Evolutionary conservation across 2,113 vertebrate genomes (phyloP).

Genomic region (Mastomys natalensis): DNA sequence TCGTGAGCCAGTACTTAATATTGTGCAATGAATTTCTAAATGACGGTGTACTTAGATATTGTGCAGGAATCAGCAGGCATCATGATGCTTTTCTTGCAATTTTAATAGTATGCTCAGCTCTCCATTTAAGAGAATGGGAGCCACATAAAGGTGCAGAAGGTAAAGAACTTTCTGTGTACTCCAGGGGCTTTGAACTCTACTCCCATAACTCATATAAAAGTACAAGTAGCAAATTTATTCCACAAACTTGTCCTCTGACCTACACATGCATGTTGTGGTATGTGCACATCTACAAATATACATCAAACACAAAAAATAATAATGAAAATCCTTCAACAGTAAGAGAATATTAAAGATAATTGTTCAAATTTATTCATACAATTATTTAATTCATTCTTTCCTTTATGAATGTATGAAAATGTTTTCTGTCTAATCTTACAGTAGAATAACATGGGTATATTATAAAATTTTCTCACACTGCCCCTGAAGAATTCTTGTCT

Average conservation of each 20-base stretch:
- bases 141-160: background rate
- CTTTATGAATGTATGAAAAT: conserved; percentile 3
- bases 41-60: background rate
- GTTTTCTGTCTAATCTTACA: background rate
- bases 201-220: background rate
- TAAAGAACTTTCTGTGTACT: no score
- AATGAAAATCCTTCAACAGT: background rate
- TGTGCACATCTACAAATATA: background rate
- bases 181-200: no score
- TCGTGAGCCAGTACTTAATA: background rate
- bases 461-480: background rate
- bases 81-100: background rate
- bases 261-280: background rate
- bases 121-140: background rate
- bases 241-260: background rate
- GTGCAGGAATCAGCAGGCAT: background rate
- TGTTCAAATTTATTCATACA: background rate
- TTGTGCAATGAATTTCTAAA: background rate
- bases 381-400: background rate
- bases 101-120: background rate
- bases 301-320: background rate
- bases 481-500: background rate
- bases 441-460: background rate
- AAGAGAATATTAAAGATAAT: background rate
- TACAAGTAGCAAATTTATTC: background rate